Conservation (phyloP, 2,113 vertebrate species). For the Pelvicachromis taeniatus region DNA sequence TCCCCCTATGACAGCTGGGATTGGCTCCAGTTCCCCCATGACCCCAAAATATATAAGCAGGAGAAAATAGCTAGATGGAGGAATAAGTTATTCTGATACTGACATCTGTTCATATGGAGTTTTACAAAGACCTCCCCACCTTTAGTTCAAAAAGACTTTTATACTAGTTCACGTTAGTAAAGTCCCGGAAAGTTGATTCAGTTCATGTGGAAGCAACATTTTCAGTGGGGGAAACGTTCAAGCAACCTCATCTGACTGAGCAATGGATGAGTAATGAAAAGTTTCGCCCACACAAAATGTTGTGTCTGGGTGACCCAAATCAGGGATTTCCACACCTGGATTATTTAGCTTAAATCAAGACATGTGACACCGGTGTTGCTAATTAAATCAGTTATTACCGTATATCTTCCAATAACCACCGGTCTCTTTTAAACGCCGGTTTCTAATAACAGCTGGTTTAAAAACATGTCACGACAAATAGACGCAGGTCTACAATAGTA, state of each 20-base stretch:
- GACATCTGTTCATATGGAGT: background rate
- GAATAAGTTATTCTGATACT: background rate
- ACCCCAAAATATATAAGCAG: background rate
- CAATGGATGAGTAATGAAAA: background rate
- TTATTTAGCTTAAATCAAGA: background rate
- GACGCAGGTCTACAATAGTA: no score
- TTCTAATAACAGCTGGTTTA: no score
- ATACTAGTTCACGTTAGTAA: background rate
- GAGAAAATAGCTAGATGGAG: background rate
- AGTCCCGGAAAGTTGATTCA: background rate
- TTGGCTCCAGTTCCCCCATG: background rate
- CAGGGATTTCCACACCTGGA: background rate
- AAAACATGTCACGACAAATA: no score
- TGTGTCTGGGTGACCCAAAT: background rate
- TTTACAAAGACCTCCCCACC: background rate
- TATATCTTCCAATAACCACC: no score
- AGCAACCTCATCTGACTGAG: background rate
- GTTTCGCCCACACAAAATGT: background rate
- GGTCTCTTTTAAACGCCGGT: no score
- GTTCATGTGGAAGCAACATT: background rate
- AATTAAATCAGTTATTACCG: background rate
- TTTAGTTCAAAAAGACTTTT: background rate
- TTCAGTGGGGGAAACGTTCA: background rate
- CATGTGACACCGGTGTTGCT: background rate
- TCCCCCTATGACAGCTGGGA: background rate